Conservation (phyloP, 2,888 invertebrate genomes). For the Andricus quercusramuli region DNA sequence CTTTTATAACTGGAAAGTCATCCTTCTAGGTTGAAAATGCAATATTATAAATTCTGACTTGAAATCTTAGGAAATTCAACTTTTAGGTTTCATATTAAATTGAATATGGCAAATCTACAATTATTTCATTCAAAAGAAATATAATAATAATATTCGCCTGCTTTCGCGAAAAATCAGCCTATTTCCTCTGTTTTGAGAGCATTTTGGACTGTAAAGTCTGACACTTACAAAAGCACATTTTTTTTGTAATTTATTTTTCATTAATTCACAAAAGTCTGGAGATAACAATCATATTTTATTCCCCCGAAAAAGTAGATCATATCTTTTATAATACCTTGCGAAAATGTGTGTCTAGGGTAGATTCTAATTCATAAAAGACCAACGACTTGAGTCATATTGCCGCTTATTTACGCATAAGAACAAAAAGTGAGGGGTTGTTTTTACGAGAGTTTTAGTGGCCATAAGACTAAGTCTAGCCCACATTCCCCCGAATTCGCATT, state of each 20-base stretch:
- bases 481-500: constrained; percentile 26
- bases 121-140: no score
- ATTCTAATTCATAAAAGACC: constrained; percentile 23
- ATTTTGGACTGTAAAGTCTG: no score
- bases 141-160: no score
- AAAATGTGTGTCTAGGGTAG: neutral
- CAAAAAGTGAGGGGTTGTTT: constrained; percentile 12
- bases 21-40: no score
- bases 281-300: neutral
- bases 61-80: no score
- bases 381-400: neutral
- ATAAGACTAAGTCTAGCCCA: constrained; percentile 31
- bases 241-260: neutral
- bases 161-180: no score
- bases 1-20: no score
- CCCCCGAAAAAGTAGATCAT: neutral
- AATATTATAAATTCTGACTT: no score
- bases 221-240: neutral
- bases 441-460: constrained; percentile 30
- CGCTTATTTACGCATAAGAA: constrained; percentile 1
- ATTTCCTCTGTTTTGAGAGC: no score
- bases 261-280: neutral
- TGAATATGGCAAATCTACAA: no score
- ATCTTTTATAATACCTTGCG: neutral
- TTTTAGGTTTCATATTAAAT: no score